Base-by-base conservation (phyloP, 2,113 vertebrate genomes). In the Machaerirhynchus nigripectus region DNA sequence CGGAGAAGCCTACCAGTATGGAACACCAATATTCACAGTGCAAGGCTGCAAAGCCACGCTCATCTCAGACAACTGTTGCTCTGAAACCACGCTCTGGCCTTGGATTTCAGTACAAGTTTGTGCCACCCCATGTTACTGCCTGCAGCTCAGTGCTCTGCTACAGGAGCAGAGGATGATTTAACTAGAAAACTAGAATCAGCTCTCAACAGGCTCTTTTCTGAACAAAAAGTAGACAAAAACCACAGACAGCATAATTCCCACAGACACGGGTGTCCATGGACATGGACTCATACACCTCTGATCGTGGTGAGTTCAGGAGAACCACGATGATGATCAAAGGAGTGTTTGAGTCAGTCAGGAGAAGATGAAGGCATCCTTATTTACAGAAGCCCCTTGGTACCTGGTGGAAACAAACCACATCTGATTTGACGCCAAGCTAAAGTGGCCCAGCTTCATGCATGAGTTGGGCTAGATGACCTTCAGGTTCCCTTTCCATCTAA, bases 301-400 rank as follows among this genome's bases (percentile, higher is more conserved):
- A 39, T 9, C 49, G 28, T 0, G 2, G 2, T 57, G 44, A 85
- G 22, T 26, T 85, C 23, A 39, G n/a, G 18, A 64, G 35, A 78
- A 9, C 10, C 39, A 50, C 0, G 0, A 6, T 2, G 17, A 11
- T 68, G 47, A 81, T 33, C 9, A 73, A 47, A 78, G 47, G 30
- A 87, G 6, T 26, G 6, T 11, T 37, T 0, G 0, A 78, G 14
- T 47, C 46, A 87, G 39, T 35, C 12, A 57, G 35, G 27, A 89
- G 61, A 73, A 42, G 30, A 55, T 11, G 4, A 46, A 89, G 31
- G 24, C 21, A 74, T 13, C 19, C 27, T 55, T 67, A 50, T 78
- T 87, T 57, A 81, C 15, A 77, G 31, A 89, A 52, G 35, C 11
- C 15, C 12, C 5, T 30, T 37, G 28, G 10, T 61, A 67, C 18